Conservation (phyloP, 2,113 vertebrate genomes). For the Hepsetus odoe region DNA sequence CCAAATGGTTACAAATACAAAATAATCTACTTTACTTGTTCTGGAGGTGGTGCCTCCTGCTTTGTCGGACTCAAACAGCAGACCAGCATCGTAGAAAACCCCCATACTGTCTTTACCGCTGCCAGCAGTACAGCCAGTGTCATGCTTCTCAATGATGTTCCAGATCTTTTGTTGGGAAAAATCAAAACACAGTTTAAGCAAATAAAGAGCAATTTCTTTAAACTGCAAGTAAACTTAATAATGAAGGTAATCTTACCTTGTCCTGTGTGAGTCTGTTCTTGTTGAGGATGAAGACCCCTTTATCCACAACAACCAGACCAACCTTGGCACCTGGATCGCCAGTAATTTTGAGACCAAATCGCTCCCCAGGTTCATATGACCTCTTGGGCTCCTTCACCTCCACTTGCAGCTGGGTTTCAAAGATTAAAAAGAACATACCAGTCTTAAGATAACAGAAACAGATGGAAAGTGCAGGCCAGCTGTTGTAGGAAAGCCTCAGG, state of each 20-base stretch:
- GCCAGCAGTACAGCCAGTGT: conserved; percentile 70
- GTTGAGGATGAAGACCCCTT: conserved; percentile 69
- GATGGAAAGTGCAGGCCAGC: no score
- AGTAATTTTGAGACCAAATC: conserved; percentile 56
- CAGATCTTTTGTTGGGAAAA: conserved; percentile 64
- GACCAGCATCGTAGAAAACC: conserved; percentile 71
- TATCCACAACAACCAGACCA: conserved; percentile 71
- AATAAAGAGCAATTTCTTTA: no score
- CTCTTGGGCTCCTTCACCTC: conserved; percentile 1
- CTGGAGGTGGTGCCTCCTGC: conserved; percentile 59
- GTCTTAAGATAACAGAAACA: no score
- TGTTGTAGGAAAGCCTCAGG: no score
- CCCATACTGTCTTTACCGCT: conserved; percentile 66
- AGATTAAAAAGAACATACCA: not conserved
- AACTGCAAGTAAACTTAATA: no score
- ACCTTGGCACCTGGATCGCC: conserved; percentile 69
- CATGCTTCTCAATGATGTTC: conserved; percentile 67
- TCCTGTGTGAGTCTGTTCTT: conserved; percentile 70
- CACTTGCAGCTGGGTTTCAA: conserved; percentile 56
- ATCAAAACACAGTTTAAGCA: not conserved
- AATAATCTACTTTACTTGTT: conserved; percentile 49
- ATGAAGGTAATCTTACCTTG: conserved; percentile 62
- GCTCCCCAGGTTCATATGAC: conserved; percentile 36
- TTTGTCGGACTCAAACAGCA: conserved; percentile 63
- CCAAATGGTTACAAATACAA: no score